These are phyloP conservation scores for Drosophila elegans DNA, from an alignment of 1,140 invertebrate genomes.

Conservation along the genomic window DNA sequence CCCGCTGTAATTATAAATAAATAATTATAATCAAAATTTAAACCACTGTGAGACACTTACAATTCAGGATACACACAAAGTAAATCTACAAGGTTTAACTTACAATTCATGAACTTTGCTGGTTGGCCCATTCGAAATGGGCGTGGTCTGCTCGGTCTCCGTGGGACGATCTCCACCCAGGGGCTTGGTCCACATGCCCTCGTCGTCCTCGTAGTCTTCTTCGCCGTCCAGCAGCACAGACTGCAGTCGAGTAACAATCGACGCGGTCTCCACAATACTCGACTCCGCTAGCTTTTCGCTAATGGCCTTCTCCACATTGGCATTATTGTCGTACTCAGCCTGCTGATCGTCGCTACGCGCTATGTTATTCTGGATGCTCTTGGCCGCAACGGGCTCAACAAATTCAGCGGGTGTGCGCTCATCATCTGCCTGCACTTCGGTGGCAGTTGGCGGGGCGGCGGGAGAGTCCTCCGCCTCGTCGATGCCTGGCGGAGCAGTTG, in stretches of 20 bases:
- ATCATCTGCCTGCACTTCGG: background rate
- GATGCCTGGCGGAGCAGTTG: conserved; percentile 8
- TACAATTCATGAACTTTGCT: conserved; percentile 70
- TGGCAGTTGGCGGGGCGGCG: background rate
- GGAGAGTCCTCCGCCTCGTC: conserved; percentile 6
- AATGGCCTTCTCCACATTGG: conserved; percentile 75
- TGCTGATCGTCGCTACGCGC: conserved; percentile 47
- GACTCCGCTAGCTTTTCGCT: conserved; percentile 56
- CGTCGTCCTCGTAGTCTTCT: conserved; percentile 81
- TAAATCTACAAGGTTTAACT: conserved; percentile 5
- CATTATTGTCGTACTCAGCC: conserved; percentile 81
- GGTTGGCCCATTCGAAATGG: conserved; percentile 63
- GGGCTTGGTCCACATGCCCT: conserved; percentile 83
- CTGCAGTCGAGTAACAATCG: conserved; percentile 71
- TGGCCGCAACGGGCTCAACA: background rate
- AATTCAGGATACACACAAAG: background rate
- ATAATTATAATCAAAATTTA: no score
- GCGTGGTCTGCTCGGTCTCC: conserved; percentile 29
- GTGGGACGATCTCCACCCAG: conserved; percentile 50
- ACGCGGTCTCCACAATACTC: conserved; percentile 42
- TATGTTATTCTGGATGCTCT: conserved; percentile 4
- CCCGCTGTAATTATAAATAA: no score
- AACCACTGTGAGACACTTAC: no score
- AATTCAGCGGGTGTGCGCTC: conserved; percentile 5
- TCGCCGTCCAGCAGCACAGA: conserved; percentile 74